Evolutionary conservation across 2,797 vertebrate species (phyloP), one percentile per base, ranked within the genome.

Genomic region (Macrochelys suwanniensis): DNA sequence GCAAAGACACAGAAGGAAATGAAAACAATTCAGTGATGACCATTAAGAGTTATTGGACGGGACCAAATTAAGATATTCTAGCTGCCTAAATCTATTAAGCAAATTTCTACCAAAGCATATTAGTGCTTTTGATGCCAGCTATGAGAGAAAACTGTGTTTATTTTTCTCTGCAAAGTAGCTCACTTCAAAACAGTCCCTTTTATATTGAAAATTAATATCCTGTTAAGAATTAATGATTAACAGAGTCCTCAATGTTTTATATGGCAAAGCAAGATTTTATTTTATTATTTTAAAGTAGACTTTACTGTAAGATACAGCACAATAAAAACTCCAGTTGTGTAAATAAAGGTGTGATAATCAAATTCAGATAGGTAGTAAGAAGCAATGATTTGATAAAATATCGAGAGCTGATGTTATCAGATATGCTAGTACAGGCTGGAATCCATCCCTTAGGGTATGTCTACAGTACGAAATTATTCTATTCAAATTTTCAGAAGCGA

Each of bases 321-420:
- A 87, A 81, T 16, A 65, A 77, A 7, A 21, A 80, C 42, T 91
- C 50, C 79, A 89, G 74, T 61, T 92, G 78, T 59, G 51, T 61
- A 95, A 89, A 85, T 47, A 85, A 90, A 91, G 26, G 8, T 57
- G 19, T 37, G 47, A 5, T 84, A 77, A 84, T 82, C 85, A 54
- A 54, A 93, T 85, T 87, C 78, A 59, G 8, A 51, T 6, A n/a
- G 8, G 90, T 71, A 89, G 61, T 49, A 92, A 83, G 19, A 65
- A 88, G 21, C 80, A 42, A 42, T 15, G 26, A 31, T 47, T 31
- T 49, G 5, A 47, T 28, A 8, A 47, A 77, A 77, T 71, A 19
- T 9, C n/a, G 19, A 37, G n/a, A 42, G n/a, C 25, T 2, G 25
- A 77, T 49, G 13, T 77, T 47, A 77, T 47, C 74, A 77, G 74